Base-by-base conservation (phyloP, 2,888 invertebrate species). In the Asteroscopus sphinx region DNA sequence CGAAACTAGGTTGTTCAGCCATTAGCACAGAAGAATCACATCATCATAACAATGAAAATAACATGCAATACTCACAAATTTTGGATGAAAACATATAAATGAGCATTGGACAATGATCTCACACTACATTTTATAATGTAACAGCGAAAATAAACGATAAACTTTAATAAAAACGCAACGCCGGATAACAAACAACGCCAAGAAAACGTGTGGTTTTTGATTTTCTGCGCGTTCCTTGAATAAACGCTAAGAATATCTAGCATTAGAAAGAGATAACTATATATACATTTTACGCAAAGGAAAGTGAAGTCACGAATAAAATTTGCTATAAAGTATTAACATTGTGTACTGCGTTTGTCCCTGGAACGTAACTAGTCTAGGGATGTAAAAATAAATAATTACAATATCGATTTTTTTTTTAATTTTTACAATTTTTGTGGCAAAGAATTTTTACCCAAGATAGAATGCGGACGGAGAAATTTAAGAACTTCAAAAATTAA, bases 131-230 rank as follows among this genome's bases (percentile, higher is more conserved):
- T 91, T 90, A 92, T 83, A 84, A 85, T 79, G 83, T 81, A 87
- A 82, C 75, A 84, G 81, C 82, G 68, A 75, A 87, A 87, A 89
- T 83, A 85, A 88, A 86, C 79, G 79, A 76, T 85, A 85, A 88
- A 88, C 75, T 87, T 82, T 80, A 84, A 81, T 80, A 83, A 88
- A 89, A 91, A 91, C 86, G 77, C 82, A 89, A 91, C 84, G 85
- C 93, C 92, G 92, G 91, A 86, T 86, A 87, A 87, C 89, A 92
- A 91, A 92, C 89, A 92, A 92, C 91, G 93, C 92, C 90, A 90
- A 90, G 92, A 92, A 93, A 93, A 93, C 93, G 93, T 92, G 92
- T 91, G 88, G 83, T 81, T 80, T 85, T 86, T 82, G 76, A 82
- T 81, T 88, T 86, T 88, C 81, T 83, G 66, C 8, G 25, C 60